Percentiles rank a stretch among this genome's conserved stretches.
Conservation (phyloP, 2,113 vertebrate species). For the Ctenodactylus gundi region DNA sequence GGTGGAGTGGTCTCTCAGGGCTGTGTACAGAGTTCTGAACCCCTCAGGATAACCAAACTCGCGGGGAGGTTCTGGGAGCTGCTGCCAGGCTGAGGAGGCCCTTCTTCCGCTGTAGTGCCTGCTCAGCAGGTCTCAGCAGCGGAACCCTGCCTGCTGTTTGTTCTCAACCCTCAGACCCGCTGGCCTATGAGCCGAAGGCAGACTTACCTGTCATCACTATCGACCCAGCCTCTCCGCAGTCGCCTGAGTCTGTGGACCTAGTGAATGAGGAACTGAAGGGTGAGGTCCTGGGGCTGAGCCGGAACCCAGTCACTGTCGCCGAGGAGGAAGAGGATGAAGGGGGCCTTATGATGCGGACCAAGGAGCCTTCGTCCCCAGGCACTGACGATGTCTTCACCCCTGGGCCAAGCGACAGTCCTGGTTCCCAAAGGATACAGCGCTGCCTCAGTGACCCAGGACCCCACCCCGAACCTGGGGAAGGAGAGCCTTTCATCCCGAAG, state of each 20-base stretch:
- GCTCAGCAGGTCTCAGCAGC: background rate
- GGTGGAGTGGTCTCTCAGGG: rapidly evolving
- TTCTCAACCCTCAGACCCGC: conserved; percentile 86
- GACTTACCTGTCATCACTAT: conserved; percentile 92
- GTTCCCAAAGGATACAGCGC: conserved; percentile 89
- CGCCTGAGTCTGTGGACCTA: conserved; percentile 89
- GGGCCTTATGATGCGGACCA: conserved; percentile 88
- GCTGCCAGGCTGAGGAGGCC: background rate
- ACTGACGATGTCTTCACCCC: conserved; percentile 84
- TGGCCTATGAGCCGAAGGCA: conserved; percentile 89
- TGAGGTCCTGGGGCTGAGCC: conserved; percentile 65
- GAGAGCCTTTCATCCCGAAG: conserved; percentile 92
- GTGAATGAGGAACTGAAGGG: conserved; percentile 87
- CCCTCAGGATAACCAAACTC: rapidly evolving
- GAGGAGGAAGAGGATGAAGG: conserved; percentile 80
- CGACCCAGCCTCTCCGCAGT: conserved; percentile 94
- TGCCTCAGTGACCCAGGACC: conserved; percentile 98
- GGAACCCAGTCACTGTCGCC: background rate
- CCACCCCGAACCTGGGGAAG: conserved; percentile 89
- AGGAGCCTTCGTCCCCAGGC: conserved; percentile 82
- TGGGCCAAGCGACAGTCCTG: conserved; percentile 79
- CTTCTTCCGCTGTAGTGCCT: rapidly evolving
- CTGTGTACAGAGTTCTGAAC: background rate
- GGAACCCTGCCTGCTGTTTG: background rate
- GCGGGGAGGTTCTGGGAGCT: background rate